phyloP scores from a whole-genome alignment of 2,113 vertebrate species.

The Piprites chloris region DNA sequence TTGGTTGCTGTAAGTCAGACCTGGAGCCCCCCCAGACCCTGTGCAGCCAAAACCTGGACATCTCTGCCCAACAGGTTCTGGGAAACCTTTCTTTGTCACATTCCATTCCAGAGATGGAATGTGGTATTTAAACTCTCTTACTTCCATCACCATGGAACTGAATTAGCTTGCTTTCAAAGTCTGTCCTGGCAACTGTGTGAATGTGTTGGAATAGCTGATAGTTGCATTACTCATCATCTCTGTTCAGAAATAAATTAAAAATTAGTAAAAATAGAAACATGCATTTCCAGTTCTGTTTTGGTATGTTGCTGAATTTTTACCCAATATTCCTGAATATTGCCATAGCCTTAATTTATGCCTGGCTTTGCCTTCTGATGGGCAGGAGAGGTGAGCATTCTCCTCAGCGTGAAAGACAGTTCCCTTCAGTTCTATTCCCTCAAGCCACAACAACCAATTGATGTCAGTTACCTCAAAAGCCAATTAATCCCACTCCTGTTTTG shows the following conservation, averaged over 20 bases:
- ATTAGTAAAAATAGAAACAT: background rate
- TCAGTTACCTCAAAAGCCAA: conserved; percentile 63
- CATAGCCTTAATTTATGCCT: background rate
- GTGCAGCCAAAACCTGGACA: background rate
- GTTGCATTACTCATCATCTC: background rate
- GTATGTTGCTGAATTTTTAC: background rate
- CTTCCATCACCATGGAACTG: background rate
- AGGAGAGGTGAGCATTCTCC: background rate
- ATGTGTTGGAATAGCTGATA: background rate
- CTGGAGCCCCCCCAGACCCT: background rate
- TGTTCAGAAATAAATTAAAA: background rate
- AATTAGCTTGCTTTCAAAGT: background rate
- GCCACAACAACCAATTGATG: conserved; percentile 58
- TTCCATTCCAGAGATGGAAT: background rate
- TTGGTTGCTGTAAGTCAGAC: background rate
- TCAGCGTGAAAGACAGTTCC: background rate
- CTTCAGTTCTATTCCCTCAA: background rate
- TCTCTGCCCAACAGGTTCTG: background rate
- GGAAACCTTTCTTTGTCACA: background rate
- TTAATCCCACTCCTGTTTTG: conserved; percentile 65
- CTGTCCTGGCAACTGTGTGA: background rate
- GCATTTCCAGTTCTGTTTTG: background rate
- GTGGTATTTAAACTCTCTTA: background rate
- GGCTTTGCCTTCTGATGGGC: background rate
- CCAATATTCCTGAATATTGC: background rate